These are phyloP conservation scores for Hydrocynus forskahlii DNA, from an alignment of 2,797 vertebrate species.

Conservation along the genomic window DNA sequence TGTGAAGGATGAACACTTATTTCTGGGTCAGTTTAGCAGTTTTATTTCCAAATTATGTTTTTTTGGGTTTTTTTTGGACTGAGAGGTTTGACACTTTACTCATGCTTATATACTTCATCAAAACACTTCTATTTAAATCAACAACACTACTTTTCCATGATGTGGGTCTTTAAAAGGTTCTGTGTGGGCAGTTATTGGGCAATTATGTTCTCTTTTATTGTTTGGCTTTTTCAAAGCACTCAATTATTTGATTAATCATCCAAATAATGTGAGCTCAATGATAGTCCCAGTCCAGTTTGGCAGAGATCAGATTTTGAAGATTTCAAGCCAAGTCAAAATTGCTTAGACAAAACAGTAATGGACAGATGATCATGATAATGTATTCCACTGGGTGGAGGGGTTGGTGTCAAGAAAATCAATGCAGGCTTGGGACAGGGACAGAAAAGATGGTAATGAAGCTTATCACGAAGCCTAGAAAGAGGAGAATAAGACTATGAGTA, in stretches of 20 bases:
- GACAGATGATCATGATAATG: background rate
- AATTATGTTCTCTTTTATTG: background rate
- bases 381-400: background rate
- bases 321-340: background rate
- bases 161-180: background rate
- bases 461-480: constrained; percentile 63
- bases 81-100: too few species aligned
- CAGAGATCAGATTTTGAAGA: background rate
- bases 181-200: background rate
- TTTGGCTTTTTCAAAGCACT: background rate
- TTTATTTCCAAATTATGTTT: too few species aligned
- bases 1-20: too few species aligned
- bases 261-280: background rate
- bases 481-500: constrained; percentile 58
- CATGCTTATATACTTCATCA: too few species aligned
- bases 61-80: too few species aligned
- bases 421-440: background rate
- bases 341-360: background rate
- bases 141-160: too few species aligned
- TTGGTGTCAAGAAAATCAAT: constrained; percentile 24
- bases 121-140: too few species aligned
- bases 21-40: too few species aligned
- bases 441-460: constrained; percentile 43
- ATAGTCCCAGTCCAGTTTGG: background rate
- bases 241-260: background rate